Base-by-base conservation (phyloP, 2,113 vertebrate genomes). In the Mobula hypostoma region DNA sequence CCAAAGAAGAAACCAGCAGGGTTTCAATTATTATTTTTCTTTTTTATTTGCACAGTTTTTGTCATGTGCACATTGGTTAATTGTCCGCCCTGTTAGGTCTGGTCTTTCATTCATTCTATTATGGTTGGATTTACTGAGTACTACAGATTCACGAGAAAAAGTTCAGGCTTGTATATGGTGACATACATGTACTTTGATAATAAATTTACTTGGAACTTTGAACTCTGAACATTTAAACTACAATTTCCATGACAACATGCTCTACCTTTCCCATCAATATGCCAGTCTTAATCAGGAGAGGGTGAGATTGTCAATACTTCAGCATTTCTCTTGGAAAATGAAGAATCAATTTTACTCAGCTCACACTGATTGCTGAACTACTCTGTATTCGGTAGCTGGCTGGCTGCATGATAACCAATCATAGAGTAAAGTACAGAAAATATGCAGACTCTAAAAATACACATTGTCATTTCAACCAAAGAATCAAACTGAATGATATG, bases 261-360 rank as follows among this genome's bases (percentile, higher is more conserved):
- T 63, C 36, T 74, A 19, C 90, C n/a, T 96, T 96, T 95, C 56
- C 94, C 95, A 88, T 95, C 5, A 95, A 96, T 95, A 40, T 94
- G 94, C 77, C 94, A 95, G 19, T 94, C 90, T 95, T 95, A 96
- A 95, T 96, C 95, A 95, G 94, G 95, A 94, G 4, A 95, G 66
- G 32, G 95, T 95, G 95, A 80, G 5, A 11, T 70, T 95, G 94
- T 95, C 95, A 96, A 95, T 96, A 96, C 94, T 94, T 95, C 82
- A 95, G 61, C 0, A 0, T 96, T 96, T 95, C 94, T 95, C 95
- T 96, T 96, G 36, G 72, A 94, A 96, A 96, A 95, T 95, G 74
- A 95, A 95, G 95, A 96, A 96, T 96, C 96, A 95, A 95, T 96
- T 94, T 94, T 95, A 96, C 19, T 72, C 24, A 48, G 21, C 90